A percentile compares a stretch with the other conserved stretches of the same genome.
Evolutionary conservation across 2,797 vertebrate genomes (phyloP).

Genomic region (Falco rusticolus): DNA sequence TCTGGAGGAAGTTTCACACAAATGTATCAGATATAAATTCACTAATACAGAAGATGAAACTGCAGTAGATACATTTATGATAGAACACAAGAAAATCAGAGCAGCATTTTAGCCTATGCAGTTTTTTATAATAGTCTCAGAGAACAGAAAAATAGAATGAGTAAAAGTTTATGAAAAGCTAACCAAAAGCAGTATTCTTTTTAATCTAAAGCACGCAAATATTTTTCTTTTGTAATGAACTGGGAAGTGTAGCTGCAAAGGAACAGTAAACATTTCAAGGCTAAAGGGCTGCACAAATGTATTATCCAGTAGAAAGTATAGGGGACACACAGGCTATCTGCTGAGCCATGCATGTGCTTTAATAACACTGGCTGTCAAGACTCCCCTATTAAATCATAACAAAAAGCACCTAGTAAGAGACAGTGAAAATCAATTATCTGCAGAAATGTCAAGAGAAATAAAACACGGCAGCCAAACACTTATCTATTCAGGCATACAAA

Average conservation of each 20-base stretch:
- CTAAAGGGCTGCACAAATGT: not conserved
- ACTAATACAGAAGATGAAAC: not conserved
- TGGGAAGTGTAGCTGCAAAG: not conserved
- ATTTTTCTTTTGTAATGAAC: not conserved
- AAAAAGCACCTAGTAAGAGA: conserved; percentile 25
- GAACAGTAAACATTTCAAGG: not conserved
- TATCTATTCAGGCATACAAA: not conserved
- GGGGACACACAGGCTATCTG: conserved; percentile 10
- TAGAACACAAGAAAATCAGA: not conserved
- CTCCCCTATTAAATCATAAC: not conserved
- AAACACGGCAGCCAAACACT: not conserved
- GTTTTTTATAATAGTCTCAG: not conserved
- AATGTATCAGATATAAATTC: not conserved
- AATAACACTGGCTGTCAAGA: conserved; percentile 28
- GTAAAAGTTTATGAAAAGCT: not conserved
- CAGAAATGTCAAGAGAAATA: not conserved
- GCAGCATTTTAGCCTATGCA: not conserved
- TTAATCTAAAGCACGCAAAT: not conserved
- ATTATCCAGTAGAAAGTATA: not conserved
- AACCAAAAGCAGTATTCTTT: not conserved
- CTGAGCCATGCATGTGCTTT: not conserved
- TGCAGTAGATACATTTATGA: not conserved
- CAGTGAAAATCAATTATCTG: conserved; percentile 21
- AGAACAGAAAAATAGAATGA: not conserved
- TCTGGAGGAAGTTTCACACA: not conserved